Conservation (phyloP, 2,797 vertebrate genomes). For the Melanotaenia maccullochi region DNA sequence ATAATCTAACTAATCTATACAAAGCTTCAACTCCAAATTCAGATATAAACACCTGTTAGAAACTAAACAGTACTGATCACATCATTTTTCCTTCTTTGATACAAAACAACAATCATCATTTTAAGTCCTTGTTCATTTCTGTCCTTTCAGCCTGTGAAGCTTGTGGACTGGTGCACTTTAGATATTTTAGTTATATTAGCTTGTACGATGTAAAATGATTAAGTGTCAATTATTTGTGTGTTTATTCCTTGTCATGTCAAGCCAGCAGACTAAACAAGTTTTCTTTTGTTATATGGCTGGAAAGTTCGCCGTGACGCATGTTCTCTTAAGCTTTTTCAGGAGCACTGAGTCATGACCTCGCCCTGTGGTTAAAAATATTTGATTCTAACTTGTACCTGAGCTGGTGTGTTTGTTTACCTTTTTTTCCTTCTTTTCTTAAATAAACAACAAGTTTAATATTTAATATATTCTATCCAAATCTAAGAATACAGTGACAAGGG, state of each 20-base stretch:
- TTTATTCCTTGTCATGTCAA: neutral
- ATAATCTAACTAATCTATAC: neutral
- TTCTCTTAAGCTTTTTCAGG: neutral
- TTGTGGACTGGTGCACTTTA: neutral
- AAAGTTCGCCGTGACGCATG: neutral
- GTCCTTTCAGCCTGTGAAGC: no score
- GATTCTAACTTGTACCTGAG: neutral
- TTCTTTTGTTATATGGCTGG: neutral
- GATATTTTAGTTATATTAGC: neutral
- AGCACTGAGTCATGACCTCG: slow-evolving; percentile 2
- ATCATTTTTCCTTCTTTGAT: neutral
- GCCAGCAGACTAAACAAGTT: neutral
- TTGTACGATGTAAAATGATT: neutral
- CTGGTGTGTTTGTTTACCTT: no score
- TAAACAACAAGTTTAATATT: no score
- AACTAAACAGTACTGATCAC: neutral
- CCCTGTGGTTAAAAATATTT: neutral
- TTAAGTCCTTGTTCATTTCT: no score
- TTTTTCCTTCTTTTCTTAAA: no score
- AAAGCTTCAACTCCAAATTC: no score
- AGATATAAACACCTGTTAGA: no score
- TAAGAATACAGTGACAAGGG: no score
- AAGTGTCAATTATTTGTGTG: neutral
- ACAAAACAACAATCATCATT: no score
- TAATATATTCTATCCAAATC: no score